Evolutionary conservation across 2,113 vertebrate genomes (phyloP).

Genomic region (Ochotona curzoniae): DNA sequence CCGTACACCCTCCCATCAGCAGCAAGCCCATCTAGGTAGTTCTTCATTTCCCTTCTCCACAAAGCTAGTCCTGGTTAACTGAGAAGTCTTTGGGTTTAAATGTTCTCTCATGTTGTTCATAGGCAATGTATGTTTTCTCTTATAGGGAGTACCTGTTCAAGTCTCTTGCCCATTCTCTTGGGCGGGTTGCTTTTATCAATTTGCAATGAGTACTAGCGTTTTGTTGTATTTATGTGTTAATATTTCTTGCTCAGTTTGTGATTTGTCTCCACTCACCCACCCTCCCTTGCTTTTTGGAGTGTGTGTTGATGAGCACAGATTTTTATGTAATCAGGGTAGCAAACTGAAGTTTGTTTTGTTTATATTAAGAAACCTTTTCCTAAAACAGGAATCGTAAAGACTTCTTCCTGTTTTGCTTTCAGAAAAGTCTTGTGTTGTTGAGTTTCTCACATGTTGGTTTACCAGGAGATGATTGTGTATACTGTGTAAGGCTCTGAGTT

Average conservation of each 20-base stretch:
- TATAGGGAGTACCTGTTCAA: neutral
- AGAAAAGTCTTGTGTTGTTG: neutral
- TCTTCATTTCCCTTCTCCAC: neutral
- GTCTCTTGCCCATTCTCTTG: neutral
- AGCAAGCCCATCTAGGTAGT: too few species aligned
- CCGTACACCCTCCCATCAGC: fast-evolving
- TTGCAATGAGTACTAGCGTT: neutral
- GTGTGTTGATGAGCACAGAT: neutral
- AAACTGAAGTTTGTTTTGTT: neutral
- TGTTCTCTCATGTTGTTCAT: neutral
- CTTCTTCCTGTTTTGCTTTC: neutral
- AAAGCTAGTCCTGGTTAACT: neutral
- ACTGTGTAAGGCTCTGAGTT: neutral
- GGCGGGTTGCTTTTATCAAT: neutral
- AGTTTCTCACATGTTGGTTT: neutral
- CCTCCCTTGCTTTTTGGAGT: neutral
- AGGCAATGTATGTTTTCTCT: neutral
- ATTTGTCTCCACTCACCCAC: neutral
- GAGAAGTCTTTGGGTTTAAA: neutral
- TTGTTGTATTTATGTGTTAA: neutral
- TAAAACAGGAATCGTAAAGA: neutral
- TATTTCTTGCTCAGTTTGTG: neutral
- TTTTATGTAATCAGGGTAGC: conserved; percentile 41
- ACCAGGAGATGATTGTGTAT: neutral
- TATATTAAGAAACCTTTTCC: conserved; percentile 21